These are phyloP conservation scores for Crambe crambe DNA, from an alignment of 37 sponge, comb jelly and placozoan species.

Conservation along the genomic window DNA sequence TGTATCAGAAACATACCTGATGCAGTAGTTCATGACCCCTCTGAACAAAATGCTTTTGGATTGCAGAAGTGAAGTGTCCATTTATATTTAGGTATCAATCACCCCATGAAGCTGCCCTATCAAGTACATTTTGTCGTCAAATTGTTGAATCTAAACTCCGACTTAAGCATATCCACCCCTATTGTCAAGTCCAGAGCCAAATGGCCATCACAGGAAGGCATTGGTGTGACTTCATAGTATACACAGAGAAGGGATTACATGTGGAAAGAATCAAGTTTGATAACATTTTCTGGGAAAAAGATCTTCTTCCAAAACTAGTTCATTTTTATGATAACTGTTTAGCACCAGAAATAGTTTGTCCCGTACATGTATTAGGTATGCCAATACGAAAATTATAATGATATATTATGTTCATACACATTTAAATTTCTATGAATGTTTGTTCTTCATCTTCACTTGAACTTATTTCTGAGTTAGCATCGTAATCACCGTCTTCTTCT, in stretches of 20 bases:
- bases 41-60: slow-evolving; percentile 15
- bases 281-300: slow-evolving; percentile 21
- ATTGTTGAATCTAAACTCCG: background rate
- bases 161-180: too few species aligned
- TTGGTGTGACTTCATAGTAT: slow-evolving; percentile 74
- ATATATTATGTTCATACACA: background rate
- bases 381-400: slow-evolving; percentile 30
- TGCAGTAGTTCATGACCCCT: slow-evolving; percentile 36
- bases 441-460: slow-evolving; percentile 5
- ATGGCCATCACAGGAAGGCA: slow-evolving; percentile 44
- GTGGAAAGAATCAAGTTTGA: slow-evolving; percentile 50
- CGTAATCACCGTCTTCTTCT: slow-evolving; percentile 28
- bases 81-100: slow-evolving; percentile 11
- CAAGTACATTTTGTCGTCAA: slow-evolving; percentile 5
- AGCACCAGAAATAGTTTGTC: slow-evolving; percentile 66
- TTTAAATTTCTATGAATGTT: background rate
- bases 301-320: slow-evolving; percentile 38
- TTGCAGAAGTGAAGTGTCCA: slow-evolving; percentile 47
- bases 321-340: slow-evolving; percentile 65
- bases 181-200: too few species aligned
- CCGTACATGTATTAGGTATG: slow-evolving; percentile 49
- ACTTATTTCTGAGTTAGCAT: slow-evolving; percentile 25
- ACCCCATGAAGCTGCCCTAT: slow-evolving; percentile 1
- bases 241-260: slow-evolving; percentile 36
- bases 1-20: slow-evolving; percentile 29